These are phyloP conservation scores for Indicator maculatus DNA, from an alignment of 2,113 vertebrate species.

Conservation along the genomic window DNA sequence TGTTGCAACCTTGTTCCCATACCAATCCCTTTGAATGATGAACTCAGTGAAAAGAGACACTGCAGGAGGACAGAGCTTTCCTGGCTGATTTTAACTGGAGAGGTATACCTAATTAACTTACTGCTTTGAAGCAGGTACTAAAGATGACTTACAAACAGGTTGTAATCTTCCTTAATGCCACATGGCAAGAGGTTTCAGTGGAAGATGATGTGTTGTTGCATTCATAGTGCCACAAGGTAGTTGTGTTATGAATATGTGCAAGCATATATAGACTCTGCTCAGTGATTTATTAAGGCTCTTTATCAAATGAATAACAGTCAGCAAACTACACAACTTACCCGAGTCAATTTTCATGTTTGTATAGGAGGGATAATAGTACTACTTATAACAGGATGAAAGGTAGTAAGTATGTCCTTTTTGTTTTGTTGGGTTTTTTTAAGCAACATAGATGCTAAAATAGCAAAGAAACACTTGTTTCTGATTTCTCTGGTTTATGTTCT, in stretches of 20 bases:
- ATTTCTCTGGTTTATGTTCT: not conserved
- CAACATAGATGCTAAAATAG: not conserved
- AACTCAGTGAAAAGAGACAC: not conserved
- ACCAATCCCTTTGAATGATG: not conserved
- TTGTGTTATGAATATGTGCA: not conserved
- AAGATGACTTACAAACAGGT: not conserved
- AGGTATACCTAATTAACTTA: not conserved
- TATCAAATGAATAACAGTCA: not conserved
- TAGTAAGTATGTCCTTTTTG: not conserved
- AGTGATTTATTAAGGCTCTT: not conserved
- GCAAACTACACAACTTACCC: not conserved
- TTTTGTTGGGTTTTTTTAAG: not conserved
- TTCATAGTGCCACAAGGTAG: not conserved
- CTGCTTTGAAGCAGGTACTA: not conserved
- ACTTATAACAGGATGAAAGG: not conserved
- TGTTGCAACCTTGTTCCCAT: not conserved
- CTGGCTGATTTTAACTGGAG: not conserved
- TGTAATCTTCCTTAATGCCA: not conserved
- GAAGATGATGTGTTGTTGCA: not conserved
- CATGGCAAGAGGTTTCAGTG: not conserved
- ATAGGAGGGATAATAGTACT: not conserved
- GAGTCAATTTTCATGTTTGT: conserved; percentile 19
- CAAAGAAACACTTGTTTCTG: not conserved
- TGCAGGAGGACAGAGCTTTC: not conserved
- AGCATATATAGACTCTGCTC: not conserved